These are phyloP conservation scores for Pharmacophagus antenor DNA, from an alignment of 2,888 invertebrate species.

Conservation along the genomic window DNA sequence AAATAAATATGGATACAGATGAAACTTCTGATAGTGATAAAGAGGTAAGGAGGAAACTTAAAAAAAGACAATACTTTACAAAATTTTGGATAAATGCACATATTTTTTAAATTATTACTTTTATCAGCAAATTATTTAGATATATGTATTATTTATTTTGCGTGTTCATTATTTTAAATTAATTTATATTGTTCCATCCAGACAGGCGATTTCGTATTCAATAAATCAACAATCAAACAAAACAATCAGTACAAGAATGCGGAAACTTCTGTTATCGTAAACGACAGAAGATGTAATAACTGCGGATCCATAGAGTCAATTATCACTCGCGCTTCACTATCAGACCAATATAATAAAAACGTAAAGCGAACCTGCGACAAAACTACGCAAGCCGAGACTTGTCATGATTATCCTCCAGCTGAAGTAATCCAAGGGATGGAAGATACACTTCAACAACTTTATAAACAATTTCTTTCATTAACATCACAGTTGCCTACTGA, in stretches of 20 bases:
- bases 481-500: conserved; percentile 37
- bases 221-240: conserved; percentile 31
- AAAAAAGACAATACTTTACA: neutral
- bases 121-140: too few relatives aligned
- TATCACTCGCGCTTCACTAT: conserved; percentile 50
- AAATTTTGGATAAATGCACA: too few relatives aligned
- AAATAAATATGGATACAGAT: neutral
- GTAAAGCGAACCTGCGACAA: conserved; percentile 45
- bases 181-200: conserved; percentile 26
- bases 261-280: conserved; percentile 17
- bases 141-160: too few relatives aligned
- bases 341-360: conserved; percentile 34
- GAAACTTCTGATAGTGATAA: conserved; percentile 17
- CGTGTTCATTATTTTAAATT: neutral
- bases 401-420: conserved; percentile 33
- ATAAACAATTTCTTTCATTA: conserved; percentile 43
- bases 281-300: neutral
- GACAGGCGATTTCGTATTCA: conserved; percentile 32
- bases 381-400: conserved; percentile 51
- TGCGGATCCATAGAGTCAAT: conserved; percentile 38
- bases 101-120: too few relatives aligned
- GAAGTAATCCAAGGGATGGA: conserved; percentile 49
- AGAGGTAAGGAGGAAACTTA: conserved; percentile 6
- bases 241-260: conserved; percentile 27
- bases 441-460: conserved; percentile 42